These are phyloP conservation scores for Phaethon lepturus DNA, from an alignment of 2,113 vertebrate species.

Conservation along the genomic window DNA sequence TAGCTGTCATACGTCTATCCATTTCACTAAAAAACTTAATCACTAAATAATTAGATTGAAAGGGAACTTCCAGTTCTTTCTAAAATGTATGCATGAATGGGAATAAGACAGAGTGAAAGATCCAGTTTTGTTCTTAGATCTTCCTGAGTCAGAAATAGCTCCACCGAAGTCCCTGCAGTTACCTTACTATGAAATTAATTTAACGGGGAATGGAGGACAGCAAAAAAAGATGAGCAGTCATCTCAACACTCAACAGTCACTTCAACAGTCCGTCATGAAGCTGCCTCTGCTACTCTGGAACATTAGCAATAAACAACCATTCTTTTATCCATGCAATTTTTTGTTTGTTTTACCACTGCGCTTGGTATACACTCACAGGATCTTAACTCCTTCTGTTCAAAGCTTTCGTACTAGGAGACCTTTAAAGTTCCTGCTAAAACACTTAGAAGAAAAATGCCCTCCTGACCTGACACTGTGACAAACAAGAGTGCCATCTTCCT, in stretches of 20 bases:
- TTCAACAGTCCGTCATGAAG: neutral
- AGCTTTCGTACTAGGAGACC: neutral
- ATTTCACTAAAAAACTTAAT: neutral
- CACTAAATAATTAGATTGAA: neutral
- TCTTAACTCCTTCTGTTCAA: neutral
- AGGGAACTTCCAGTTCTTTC: neutral
- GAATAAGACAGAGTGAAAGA: neutral
- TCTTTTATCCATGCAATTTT: neutral
- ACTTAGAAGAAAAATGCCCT: neutral
- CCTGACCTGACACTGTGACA: accelerated
- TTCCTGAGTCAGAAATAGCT: slow-evolving; percentile 4
- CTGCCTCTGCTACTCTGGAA: neutral
- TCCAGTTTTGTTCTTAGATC: neutral
- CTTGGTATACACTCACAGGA: neutral
- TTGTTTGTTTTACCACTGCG: neutral
- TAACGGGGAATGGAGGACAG: neutral
- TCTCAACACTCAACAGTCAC: no score
- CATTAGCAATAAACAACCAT: neutral
- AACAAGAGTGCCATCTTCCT: neutral
- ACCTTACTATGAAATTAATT: neutral
- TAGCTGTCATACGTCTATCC: neutral
- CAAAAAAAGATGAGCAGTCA: neutral
- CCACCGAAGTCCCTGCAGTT: neutral
- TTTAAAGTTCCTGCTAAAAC: neutral
- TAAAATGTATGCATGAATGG: neutral